Evolutionary conservation across 2,113 vertebrate genomes (phyloP), one percentile per base, ranked within the genome.

Genomic region (Cephalopholis sonnerati): DNA sequence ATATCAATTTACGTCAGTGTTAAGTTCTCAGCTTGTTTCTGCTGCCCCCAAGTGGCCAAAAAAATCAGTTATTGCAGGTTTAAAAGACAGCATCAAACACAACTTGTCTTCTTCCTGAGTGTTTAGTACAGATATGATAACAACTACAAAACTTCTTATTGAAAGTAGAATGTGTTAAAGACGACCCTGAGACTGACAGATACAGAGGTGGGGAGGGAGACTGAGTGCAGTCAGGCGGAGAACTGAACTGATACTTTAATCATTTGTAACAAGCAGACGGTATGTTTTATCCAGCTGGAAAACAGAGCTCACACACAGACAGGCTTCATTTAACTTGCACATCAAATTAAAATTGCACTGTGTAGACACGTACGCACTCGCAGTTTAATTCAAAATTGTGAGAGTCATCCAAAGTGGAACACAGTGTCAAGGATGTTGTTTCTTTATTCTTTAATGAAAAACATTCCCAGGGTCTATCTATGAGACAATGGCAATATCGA

Each of bases 381-480:
- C 86, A 94, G 79, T 78, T 10, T 29, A 46, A 85, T 83, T 13
- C 8, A 55, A 39, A 68, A 62, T 77, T 76, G 64, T 71, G 51
- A 87, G 79, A 67, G 76, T 67, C 72, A 61, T 55, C 20, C 6
- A 4, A 89, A 82, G 82, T 48, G 58, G 46, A 81, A 84, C 63
- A 54, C 16, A 48, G 41, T 78, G 77, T 86, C 71, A 70, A 81
- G 48, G 61, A 70, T 79, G 65, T 59, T 77, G 57, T 71, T 55
- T 59, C 48, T 25, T 24, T 24, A 18, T 36, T 73, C 17, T 63
- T 58, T 85, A 57, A 89, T 91, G 74, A 77, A 90, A 82, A 82
- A 70, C 44, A 83, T 87, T 79, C 64, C 50, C 61, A 50, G 62
- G 48, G 29, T 69, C 27, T 64, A 3, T 82, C 75, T 54, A 51